Conservation (phyloP, 2,888 invertebrate species). For the Elmis aenea region DNA sequence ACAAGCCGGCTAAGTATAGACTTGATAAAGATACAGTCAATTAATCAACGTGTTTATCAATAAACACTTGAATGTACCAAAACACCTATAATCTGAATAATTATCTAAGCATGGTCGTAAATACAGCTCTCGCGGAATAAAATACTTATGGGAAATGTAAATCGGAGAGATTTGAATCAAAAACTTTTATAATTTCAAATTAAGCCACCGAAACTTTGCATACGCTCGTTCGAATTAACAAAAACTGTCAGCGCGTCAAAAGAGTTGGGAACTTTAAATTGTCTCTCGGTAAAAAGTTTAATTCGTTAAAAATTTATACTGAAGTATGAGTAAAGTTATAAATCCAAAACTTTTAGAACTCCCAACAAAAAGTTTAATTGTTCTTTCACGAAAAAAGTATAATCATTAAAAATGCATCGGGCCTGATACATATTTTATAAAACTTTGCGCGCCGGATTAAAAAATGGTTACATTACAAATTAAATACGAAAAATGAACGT, state of each 20-base stretch:
- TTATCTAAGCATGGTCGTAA: too few relatives aligned
- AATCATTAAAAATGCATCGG: constrained; percentile 36
- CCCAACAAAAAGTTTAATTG: constrained; percentile 34
- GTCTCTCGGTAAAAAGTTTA: constrained; percentile 38
- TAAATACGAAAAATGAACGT: too few relatives aligned
- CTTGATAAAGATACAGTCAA: too few relatives aligned
- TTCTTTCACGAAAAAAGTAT: constrained; percentile 25
- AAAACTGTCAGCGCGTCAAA: constrained; percentile 28
- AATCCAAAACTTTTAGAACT: constrained; percentile 30
- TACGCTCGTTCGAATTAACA: constrained; percentile 25
- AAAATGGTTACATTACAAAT: constrained; percentile 19
- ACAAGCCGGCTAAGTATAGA: too few relatives aligned
- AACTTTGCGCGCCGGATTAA: constrained; percentile 21
- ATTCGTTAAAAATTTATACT: constrained; percentile 44
- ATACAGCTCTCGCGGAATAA: too few relatives aligned
- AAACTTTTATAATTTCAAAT: too few relatives aligned
- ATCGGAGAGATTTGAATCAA: too few relatives aligned
- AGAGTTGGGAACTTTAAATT: constrained; percentile 36
- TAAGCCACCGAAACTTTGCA: too few relatives aligned
- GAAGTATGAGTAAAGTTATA: constrained; percentile 33
- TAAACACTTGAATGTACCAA: too few relatives aligned
- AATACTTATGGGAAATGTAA: too few relatives aligned
- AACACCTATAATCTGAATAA: too few relatives aligned
- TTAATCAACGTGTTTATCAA: too few relatives aligned
- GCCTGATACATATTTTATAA: constrained; percentile 29